phyloP scores from a whole-genome alignment of 2,797 vertebrate species.

The Etheostoma perlongum region DNA sequence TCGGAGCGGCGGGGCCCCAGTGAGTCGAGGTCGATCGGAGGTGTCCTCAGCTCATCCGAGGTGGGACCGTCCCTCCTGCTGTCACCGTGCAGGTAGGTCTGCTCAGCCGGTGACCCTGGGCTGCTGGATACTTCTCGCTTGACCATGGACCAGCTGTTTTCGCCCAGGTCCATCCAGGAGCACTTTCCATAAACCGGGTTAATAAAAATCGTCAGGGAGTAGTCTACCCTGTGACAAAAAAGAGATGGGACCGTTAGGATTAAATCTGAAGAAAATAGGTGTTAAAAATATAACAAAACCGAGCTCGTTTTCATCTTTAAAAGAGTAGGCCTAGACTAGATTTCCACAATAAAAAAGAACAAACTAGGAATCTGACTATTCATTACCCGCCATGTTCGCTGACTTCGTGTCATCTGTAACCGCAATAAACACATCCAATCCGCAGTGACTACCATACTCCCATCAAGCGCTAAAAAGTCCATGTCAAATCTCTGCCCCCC shows the following conservation, averaged over 20 bases:
- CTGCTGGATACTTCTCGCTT: slow-evolving; percentile 91
- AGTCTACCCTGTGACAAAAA: slow-evolving; percentile 65
- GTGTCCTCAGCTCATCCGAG: slow-evolving; percentile 85
- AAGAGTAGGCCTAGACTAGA: background rate
- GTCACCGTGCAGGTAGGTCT: slow-evolving; percentile 84
- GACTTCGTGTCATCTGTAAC: slow-evolving; percentile 10
- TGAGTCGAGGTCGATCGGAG: slow-evolving; percentile 86
- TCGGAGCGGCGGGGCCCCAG: slow-evolving; percentile 87
- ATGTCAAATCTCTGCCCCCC: slow-evolving; percentile 77
- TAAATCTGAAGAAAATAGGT: background rate
- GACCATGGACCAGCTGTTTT: slow-evolving; percentile 94
- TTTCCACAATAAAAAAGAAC: background rate
- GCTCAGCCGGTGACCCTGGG: slow-evolving; percentile 86
- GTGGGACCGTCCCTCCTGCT: slow-evolving; percentile 84
- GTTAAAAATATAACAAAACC: slow-evolving; percentile 7
- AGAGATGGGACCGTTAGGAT: slow-evolving; percentile 25
- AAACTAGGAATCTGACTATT: background rate
- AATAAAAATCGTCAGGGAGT: slow-evolving; percentile 74
- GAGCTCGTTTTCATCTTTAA: slow-evolving; percentile 39
- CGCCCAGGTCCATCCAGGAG: slow-evolving; percentile 98
- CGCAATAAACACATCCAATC: slow-evolving; percentile 29
- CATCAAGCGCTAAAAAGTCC: slow-evolving; percentile 71
- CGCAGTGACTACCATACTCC: slow-evolving; percentile 57
- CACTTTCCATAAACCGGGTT: slow-evolving; percentile 84
- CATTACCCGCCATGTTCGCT: background rate